Evolutionary conservation across 2,797 vertebrate genomes (phyloP).

Genomic region (Picus viridis): DNA sequence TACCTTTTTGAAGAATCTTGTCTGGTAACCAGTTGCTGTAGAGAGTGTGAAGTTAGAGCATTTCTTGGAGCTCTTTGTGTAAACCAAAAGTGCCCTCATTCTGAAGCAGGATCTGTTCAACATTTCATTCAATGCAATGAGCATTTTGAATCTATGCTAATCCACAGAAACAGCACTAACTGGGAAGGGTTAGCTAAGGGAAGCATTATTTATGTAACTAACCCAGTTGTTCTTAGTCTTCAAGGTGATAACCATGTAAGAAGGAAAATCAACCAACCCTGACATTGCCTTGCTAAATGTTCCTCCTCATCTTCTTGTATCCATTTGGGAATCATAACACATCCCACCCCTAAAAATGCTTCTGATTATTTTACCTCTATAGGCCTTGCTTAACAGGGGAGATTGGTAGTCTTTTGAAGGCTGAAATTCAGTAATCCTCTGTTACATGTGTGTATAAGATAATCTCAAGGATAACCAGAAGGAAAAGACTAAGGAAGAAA

Average conservation of each 20-base stretch:
- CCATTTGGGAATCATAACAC: background rate
- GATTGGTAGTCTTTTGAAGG: constrained; percentile 37
- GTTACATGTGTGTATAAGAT: background rate
- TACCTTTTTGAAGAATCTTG: background rate
- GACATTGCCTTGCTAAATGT: background rate
- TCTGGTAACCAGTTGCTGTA: constrained; percentile 18
- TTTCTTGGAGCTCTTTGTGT: constrained; percentile 51
- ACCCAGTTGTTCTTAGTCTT: constrained; percentile 3
- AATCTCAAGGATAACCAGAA: constrained; percentile 50
- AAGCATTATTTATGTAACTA: background rate
- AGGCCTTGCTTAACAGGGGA: constrained; percentile 55
- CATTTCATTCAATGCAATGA: background rate
- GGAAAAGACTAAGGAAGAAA: background rate
- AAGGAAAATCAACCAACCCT: background rate
- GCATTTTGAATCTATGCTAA: constrained; percentile 11
- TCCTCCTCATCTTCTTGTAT: background rate
- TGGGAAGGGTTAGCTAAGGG: constrained; percentile 29
- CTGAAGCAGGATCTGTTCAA: constrained; percentile 32
- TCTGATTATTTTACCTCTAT: constrained; percentile 19
- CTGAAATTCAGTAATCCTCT: background rate
- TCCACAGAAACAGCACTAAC: constrained; percentile 18
- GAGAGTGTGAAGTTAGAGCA: background rate
- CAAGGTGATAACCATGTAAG: background rate
- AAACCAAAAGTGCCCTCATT: constrained; percentile 73
- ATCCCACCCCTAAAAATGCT: background rate